Base-by-base conservation (phyloP, 2,888 invertebrate species). In the Elaeidobius kamerunicus region DNA sequence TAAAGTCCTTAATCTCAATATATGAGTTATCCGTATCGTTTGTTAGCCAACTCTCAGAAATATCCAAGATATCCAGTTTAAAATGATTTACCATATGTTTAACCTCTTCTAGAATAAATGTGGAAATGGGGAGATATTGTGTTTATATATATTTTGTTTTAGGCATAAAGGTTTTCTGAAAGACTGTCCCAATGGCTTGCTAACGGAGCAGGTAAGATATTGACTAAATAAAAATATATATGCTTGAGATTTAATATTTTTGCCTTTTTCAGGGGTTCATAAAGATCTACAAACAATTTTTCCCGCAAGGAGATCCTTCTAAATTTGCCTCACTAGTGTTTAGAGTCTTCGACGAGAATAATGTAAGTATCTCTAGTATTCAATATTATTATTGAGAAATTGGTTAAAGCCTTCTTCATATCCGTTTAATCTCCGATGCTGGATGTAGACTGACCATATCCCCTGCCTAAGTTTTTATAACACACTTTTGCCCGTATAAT, bases 211-310 rank as follows among this genome's bases (percentile, higher is more conserved):
- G 84, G 94, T 93, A 76, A 73, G 75, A 15, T 9, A 23, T n/a
- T 23, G 16, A n/a, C 9, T 18, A 19, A 39, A 14, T n/a, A 15
- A 39, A 39, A 20, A 11, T n/a, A n/a, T n/a, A n/a, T n/a, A n/a
- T n/a, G n/a, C n/a, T n/a, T n/a, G n/a, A n/a, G n/a, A n/a, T n/a
- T n/a, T n/a, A n/a, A n/a, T n/a, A n/a, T n/a, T n/a, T n/a, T n/a
- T 74, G 62, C 75, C 64, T 65, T 65, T 72, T 73, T 42, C 77
- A 96, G 95, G 97, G 97, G 67, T 98, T 99, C 81, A 95, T 96
- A 74, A 95, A 91, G 81, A 99, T 98, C 75, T 98, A 99, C 81
- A 95, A 95, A 77, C 97, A 98, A 77, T 98, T 99, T 79, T 98
- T 99, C 76, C 98, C 98, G 47, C 93, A 97, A 82, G 98, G 98